Conservation (phyloP, 2,797 vertebrate genomes). For the Rhincodon typus region DNA sequence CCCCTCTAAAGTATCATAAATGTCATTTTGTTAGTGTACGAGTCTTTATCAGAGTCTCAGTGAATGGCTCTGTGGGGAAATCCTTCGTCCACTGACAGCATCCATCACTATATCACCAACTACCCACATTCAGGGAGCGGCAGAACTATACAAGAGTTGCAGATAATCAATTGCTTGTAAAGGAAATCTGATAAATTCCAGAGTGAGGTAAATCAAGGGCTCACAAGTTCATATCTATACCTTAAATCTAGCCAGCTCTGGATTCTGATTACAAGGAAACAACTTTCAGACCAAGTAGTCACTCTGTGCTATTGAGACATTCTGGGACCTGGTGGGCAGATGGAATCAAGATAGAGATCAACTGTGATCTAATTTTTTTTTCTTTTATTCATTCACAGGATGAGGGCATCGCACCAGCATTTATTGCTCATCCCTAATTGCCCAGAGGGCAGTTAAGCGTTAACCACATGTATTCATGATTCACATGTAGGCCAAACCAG, state of each 20-base stretch:
- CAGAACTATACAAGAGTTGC: not conserved
- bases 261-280: not conserved
- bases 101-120: not conserved
- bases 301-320: too few relatives aligned
- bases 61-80: not conserved
- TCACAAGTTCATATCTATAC: not conserved
- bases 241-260: not conserved
- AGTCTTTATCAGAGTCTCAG: not conserved
- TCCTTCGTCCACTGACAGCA: not conserved
- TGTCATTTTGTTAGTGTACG: not conserved
- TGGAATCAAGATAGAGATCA: not conserved
- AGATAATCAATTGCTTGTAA: not conserved
- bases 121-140: too few relatives aligned
- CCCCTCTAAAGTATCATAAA: constrained; percentile 22
- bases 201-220: too few relatives aligned
- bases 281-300: not conserved
- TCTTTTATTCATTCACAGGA: too few relatives aligned
- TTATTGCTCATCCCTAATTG: too few relatives aligned
- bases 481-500: too few relatives aligned
- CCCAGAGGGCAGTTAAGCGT: too few relatives aligned
- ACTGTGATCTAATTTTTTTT: not conserved
- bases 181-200: not conserved
- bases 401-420: too few relatives aligned
- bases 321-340: not conserved
- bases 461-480: too few relatives aligned